Percentiles rank a stretch among this genome's conserved stretches.
phyloP scores from a whole-genome alignment of 1,140 invertebrate genomes.

The Papilio xuthus region DNA sequence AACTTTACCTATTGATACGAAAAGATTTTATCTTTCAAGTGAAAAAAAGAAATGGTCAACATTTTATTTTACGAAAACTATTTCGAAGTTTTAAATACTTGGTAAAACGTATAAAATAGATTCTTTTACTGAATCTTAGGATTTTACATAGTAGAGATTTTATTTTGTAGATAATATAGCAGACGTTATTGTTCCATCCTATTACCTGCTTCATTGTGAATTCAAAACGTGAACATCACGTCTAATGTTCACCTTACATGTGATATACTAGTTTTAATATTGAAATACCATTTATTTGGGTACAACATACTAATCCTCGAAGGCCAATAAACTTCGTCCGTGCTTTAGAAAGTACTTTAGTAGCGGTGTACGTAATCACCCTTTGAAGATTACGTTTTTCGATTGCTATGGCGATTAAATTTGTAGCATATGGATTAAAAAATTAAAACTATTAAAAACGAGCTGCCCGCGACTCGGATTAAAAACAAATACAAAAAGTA shows the following conservation, averaged over 20 bases:
- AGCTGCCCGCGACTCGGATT: too few relatives aligned
- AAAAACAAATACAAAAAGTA: too few relatives aligned
- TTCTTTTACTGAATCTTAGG: not conserved
- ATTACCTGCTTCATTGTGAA: constrained; percentile 1
- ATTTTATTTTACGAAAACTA: not conserved
- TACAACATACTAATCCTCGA: not conserved
- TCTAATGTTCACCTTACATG: not conserved
- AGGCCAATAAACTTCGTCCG: not conserved
- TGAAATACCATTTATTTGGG: not conserved
- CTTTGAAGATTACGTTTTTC: not conserved
- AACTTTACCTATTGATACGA: not conserved
- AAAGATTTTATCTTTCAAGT: not conserved
- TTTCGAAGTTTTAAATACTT: not conserved
- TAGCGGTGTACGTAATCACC: not conserved
- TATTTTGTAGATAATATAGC: not conserved
- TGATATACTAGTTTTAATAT: not conserved
- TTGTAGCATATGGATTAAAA: too few relatives aligned
- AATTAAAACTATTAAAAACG: too few relatives aligned
- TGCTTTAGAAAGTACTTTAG: not conserved
- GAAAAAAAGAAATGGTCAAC: not conserved
- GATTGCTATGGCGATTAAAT: too few relatives aligned
- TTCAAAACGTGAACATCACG: not conserved
- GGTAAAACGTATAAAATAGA: not conserved
- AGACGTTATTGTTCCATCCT: not conserved
- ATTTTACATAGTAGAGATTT: not conserved